phyloP scores from a whole-genome alignment of 2,797 vertebrate species.

The Podarcis lilfordi region DNA sequence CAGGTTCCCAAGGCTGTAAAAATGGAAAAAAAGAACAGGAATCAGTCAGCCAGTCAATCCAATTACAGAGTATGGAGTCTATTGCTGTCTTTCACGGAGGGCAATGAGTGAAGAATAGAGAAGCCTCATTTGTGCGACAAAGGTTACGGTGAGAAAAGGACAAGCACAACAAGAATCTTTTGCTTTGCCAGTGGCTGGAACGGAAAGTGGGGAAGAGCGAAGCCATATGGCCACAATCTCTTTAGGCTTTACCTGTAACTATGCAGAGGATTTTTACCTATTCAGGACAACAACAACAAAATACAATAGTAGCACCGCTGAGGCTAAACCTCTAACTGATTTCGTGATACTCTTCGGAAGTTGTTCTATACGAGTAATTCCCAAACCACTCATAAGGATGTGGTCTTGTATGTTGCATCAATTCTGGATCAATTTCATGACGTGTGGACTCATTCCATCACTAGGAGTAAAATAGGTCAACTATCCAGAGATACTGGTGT shows the following conservation, averaged over 20 bases:
- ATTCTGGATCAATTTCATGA: neutral
- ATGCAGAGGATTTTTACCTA: constrained; percentile 35
- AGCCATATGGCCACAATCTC: constrained; percentile 34
- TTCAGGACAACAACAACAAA: neutral
- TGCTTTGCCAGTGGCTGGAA: constrained; percentile 8
- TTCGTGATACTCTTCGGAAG: neutral
- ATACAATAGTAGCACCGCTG: neutral
- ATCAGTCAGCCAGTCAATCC: constrained; percentile 70
- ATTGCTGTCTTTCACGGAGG: constrained; percentile 61
- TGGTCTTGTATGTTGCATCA: neutral
- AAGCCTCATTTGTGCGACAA: constrained; percentile 59
- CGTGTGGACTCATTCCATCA: neutral
- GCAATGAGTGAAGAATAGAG: constrained; percentile 48
- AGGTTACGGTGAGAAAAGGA: constrained; percentile 51
- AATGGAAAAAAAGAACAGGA: constrained; percentile 46
- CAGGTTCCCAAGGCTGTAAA: constrained; percentile 59
- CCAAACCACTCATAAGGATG: neutral
- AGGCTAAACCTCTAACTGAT: neutral
- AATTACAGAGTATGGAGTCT: constrained; percentile 62
- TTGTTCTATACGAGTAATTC: neutral
- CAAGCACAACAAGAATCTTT: constrained; percentile 22
- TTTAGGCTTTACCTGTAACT: constrained; percentile 32
- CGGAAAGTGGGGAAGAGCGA: constrained; percentile 3
- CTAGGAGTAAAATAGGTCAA: neutral
- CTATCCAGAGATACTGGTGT: constrained; percentile 3